Conservation (phyloP, 2,888 invertebrate genomes). For the Philonicus albiceps region DNA sequence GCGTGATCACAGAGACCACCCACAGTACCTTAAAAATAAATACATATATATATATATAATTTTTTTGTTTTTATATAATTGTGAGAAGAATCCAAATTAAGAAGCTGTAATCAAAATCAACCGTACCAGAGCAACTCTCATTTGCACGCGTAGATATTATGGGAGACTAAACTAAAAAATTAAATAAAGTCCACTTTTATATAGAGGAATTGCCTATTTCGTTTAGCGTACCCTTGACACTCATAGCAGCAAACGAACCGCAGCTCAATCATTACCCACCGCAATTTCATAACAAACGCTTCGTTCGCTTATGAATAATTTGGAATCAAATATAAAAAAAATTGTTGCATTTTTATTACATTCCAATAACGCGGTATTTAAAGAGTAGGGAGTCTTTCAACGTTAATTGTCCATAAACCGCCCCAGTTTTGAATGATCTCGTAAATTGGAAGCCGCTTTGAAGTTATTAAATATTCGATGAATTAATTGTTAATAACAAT, state of each 20-base stretch:
- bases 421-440: background rate
- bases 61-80: background rate
- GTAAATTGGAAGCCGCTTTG: background rate
- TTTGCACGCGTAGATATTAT: conserved; percentile 19
- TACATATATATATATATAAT: background rate
- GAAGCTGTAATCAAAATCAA: background rate
- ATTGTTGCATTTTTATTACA: conserved; percentile 24
- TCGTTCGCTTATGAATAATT: conserved; percentile 23
- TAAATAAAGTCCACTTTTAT: conserved; percentile 33
- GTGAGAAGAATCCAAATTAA: background rate
- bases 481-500: background rate
- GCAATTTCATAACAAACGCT: conserved; percentile 31
- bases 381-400: background rate
- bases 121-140: conserved; percentile 30
- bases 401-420: background rate
- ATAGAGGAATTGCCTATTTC: conserved; percentile 30
- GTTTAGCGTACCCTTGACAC: background rate
- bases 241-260: background rate
- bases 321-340: background rate
- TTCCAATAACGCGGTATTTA: background rate
- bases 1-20: conserved; percentile 7
- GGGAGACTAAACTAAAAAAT: conserved; percentile 39
- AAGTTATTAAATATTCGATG: background rate
- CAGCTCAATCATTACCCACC: background rate
- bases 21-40: conserved; percentile 16